phyloP scores from a whole-genome alignment of 2,888 invertebrate genomes.

The Sinotaia quadrata region DNA sequence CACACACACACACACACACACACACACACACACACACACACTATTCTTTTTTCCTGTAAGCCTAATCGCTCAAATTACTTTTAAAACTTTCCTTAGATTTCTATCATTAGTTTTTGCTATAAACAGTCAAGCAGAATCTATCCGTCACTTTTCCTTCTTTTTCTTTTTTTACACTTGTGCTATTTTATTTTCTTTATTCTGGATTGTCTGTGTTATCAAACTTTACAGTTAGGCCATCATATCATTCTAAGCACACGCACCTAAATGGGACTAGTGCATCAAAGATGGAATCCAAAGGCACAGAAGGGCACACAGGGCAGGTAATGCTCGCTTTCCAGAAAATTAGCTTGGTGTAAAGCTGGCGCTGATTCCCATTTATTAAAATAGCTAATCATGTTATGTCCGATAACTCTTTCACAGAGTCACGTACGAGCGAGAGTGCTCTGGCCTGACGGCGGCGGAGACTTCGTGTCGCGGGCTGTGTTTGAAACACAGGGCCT shows the following conservation, averaged over 20 bases:
- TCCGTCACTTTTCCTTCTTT: too few relatives aligned
- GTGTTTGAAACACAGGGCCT: slow-evolving; percentile 5
- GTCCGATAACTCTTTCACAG: neutral
- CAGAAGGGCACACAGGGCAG: slow-evolving; percentile 11
- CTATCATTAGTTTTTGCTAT: too few relatives aligned
- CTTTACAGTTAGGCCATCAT: too few relatives aligned
- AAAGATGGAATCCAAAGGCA: neutral
- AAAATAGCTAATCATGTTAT: slow-evolving; percentile 25
- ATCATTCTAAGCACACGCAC: neutral
- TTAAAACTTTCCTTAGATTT: too few relatives aligned
- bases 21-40: neutral
- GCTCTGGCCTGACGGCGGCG: neutral
- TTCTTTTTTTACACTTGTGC: too few relatives aligned
- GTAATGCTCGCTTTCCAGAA: slow-evolving; percentile 9
- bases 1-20: neutral
- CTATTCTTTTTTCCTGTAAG: too few relatives aligned
- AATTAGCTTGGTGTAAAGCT: slow-evolving; percentile 21
- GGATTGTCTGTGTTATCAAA: too few relatives aligned
- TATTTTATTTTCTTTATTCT: too few relatives aligned
- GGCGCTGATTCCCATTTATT: slow-evolving; percentile 19
- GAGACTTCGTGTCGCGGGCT: neutral
- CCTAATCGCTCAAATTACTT: too few relatives aligned
- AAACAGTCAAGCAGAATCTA: too few relatives aligned
- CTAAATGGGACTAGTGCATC: neutral
- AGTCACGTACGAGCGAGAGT: slow-evolving; percentile 10